phyloP scores from a whole-genome alignment of 2,113 vertebrate genomes.

The Corythoichthys haematopterus region DNA sequence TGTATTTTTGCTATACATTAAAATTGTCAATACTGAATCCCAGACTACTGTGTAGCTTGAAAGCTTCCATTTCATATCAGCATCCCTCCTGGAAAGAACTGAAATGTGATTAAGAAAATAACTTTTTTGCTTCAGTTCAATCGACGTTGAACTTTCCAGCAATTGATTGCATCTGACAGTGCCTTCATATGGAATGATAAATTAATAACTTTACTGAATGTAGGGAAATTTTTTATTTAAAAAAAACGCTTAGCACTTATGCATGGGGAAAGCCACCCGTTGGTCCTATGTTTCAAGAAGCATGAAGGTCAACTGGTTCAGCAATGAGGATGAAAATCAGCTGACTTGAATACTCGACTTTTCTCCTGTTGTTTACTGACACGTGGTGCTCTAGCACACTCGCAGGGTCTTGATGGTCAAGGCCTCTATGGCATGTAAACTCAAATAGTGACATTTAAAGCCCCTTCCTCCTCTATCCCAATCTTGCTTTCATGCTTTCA shows the following conservation, averaged over 20 bases:
- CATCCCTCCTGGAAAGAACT: too few species aligned
- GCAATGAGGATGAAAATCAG: constrained; percentile 13
- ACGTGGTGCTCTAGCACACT: neutral
- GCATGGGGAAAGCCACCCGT: neutral
- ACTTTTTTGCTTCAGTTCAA: neutral
- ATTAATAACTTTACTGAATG: neutral
- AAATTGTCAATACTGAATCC: neutral
- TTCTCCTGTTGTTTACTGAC: constrained; percentile 32
- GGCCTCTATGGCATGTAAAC: constrained; percentile 25
- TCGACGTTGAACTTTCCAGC: neutral
- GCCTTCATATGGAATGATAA: neutral
- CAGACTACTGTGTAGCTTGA: too few species aligned
- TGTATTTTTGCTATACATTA: neutral
- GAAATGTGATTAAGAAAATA: too few species aligned
- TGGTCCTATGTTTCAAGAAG: neutral
- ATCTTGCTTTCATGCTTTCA: constrained; percentile 1
- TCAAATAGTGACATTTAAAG: constrained; percentile 30
- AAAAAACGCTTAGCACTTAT: neutral
- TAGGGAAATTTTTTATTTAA: neutral
- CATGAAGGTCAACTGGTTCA: neutral
- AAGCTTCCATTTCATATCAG: too few species aligned
- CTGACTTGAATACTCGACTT: constrained; percentile 27
- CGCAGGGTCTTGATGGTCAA: constrained; percentile 29
- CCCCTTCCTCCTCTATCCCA: neutral
- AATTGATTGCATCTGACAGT: neutral